Base-by-base conservation (phyloP, 1,140 invertebrate species). In the Eumeta japonica region DNA sequence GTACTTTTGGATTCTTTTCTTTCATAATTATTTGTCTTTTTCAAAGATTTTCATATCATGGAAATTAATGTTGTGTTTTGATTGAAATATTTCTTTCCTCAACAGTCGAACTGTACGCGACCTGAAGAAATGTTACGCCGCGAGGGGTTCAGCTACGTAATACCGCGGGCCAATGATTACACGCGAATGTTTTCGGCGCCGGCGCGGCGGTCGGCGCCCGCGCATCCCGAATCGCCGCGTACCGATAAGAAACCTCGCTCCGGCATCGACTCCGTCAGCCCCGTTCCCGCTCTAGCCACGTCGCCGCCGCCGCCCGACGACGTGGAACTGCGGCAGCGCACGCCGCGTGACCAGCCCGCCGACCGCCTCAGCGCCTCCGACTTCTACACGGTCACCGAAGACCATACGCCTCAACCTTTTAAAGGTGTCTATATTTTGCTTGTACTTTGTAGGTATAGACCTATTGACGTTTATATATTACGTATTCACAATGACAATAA, bases 151-250 rank as follows among this genome's bases (percentile, higher is more conserved):
- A 68, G 70, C 16, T 80, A 73, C 60, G 78, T 80, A 38, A 67
- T 75, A 37, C 76, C 78, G n/a, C 65, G 73, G 4, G 63, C 70
- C 5, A 79, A 75, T 58, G 74, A 77, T 53, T 76, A 76, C 58
- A 73, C 64, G 38, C 68, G 74, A 29, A 75, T 75, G 72, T 75
- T 75, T 55, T 75, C 71, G 4, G 62, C 65, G 37, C 62, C 71
- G 18, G 62, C 65, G 14, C 60, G 68, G 10, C 62, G 71, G 14
- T 45, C 72, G 3, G 63, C 63, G 5, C 55, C 62, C 36, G 60
- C 63, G 28, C 57, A 60, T 43, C 55, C 66, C 3, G 60, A 71
- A 42, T 63, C 68, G 10, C 63, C 64, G 10, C 58, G 62, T 15
- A 58, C 58, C 27, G 68, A 75, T 48, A 74, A 76, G 55, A 71